Evolutionary conservation across 2,888 invertebrate genomes (phyloP).

Genomic region (Stenchaetothrips biformis): DNA sequence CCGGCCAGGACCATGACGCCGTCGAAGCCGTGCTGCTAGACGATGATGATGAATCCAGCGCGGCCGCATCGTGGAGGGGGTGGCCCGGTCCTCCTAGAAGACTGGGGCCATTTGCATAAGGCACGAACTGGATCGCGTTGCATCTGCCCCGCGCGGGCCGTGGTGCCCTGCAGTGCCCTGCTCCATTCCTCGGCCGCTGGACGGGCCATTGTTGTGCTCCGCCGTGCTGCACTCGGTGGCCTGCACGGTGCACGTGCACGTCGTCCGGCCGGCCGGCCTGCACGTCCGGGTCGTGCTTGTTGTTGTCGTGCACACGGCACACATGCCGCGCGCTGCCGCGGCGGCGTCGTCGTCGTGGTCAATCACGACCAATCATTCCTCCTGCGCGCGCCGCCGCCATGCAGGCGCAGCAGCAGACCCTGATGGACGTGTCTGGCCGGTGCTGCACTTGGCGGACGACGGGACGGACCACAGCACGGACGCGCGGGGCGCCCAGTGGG

Average conservation of each 20-base stretch:
- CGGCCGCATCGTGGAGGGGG: background rate
- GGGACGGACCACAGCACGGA: too few species aligned
- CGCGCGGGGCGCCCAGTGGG: too few species aligned
- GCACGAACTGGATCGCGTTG: slow-evolving; percentile 22
- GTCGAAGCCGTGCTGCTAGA: background rate
- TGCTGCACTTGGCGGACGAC: background rate
- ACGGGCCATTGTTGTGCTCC: slow-evolving; percentile 37
- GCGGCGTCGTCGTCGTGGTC: background rate
- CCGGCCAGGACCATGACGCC: too few species aligned
- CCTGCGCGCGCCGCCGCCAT: slow-evolving; percentile 30
- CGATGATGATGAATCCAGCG: background rate
- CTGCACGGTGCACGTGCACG: slow-evolving; percentile 43
- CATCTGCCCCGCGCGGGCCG: slow-evolving; percentile 6
- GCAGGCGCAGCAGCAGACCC: slow-evolving; percentile 40
- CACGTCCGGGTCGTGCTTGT: slow-evolving; percentile 32
- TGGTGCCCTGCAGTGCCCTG: background rate
- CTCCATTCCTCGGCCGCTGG: slow-evolving; percentile 32
- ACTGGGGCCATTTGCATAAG: slow-evolving; percentile 3
- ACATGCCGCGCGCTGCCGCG: slow-evolving; percentile 44
- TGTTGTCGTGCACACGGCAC: slow-evolving; percentile 44
- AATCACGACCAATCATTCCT: slow-evolving; percentile 28
- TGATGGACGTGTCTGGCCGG: slow-evolving; percentile 46
- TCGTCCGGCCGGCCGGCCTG: slow-evolving; percentile 44
- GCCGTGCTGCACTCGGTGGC: slow-evolving; percentile 31
- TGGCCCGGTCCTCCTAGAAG: slow-evolving; percentile 5